These are phyloP conservation scores for Gnathochromis pfefferi DNA, from an alignment of 2,113 vertebrate genomes.

Conservation along the genomic window DNA sequence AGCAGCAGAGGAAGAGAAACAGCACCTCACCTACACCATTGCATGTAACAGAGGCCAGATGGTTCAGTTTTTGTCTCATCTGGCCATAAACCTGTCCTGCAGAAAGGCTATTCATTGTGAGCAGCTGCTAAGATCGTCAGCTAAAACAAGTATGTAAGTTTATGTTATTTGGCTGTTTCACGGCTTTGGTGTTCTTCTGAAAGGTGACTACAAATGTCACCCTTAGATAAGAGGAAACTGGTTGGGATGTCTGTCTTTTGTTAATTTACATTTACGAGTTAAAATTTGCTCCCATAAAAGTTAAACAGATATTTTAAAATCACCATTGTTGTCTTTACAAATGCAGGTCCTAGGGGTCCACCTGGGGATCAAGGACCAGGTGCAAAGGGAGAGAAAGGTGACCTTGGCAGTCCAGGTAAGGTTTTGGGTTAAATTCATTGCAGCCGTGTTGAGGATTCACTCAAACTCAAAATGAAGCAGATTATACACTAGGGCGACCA, in stretches of 20 bases:
- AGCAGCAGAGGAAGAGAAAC: not conserved
- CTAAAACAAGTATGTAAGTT: not conserved
- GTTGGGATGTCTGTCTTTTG: not conserved
- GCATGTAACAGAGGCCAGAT: not conserved
- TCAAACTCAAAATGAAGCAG: not conserved
- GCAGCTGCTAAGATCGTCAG: not conserved
- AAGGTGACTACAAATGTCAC: not conserved
- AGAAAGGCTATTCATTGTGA: not conserved
- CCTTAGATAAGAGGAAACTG: not conserved
- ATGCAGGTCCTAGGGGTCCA: not conserved
- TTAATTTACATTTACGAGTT: not conserved
- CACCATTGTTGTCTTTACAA: not conserved
- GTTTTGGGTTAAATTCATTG: not conserved
- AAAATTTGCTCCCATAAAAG: not conserved
- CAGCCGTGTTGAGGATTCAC: not conserved
- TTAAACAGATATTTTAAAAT: not conserved
- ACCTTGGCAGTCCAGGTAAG: not conserved
- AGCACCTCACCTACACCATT: not conserved
- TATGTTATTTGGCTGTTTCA: not conserved
- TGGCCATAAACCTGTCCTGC: not conserved
- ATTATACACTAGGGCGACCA: not conserved
- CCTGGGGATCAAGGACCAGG: slow-evolving; percentile 2
- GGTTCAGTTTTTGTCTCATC: not conserved
- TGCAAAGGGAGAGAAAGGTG: slow-evolving; percentile 42
- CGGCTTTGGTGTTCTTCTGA: not conserved